Conservation (phyloP, 2,113 vertebrate species). For the Ploceus nigricollis region DNA sequence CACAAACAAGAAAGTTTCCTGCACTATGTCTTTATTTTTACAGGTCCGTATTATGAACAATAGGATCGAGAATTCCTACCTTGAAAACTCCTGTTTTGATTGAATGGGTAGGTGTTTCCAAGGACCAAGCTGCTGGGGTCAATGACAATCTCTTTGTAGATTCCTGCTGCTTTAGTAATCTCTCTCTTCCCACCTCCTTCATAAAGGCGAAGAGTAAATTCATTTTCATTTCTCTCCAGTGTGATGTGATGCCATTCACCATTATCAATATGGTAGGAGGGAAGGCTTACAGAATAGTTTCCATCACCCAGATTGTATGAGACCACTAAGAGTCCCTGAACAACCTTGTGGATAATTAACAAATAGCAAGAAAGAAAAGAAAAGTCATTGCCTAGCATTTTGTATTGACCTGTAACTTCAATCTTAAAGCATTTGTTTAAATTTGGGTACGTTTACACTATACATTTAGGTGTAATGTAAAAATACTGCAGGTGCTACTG, state of each 20-base stretch:
- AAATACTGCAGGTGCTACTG: not conserved
- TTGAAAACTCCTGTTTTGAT: constrained; percentile 82
- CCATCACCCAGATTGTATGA: constrained; percentile 88
- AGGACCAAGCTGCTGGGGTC: constrained; percentile 81
- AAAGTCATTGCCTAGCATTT: not conserved
- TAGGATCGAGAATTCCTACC: constrained; percentile 57
- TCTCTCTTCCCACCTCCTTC: constrained; percentile 83
- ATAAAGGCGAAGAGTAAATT: constrained; percentile 81
- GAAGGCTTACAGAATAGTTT: constrained; percentile 79
- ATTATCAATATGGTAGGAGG: constrained; percentile 82
- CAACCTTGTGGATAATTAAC: constrained; percentile 72
- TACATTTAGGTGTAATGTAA: not conserved
- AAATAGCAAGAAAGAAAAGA: not conserved
- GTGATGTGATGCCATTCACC: constrained; percentile 86
- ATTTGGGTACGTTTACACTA: not conserved
- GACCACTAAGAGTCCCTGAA: constrained; percentile 78
- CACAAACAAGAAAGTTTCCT: not conserved
- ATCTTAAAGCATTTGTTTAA: not conserved
- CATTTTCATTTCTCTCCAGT: constrained; percentile 84
- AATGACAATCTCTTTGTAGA: constrained; percentile 82
- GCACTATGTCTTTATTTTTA: not conserved
- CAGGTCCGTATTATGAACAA: not conserved
- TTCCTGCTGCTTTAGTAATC: constrained; percentile 70
- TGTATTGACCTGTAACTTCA: not conserved
- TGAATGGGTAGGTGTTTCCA: constrained; percentile 77